These are phyloP conservation scores for Synanthedon vespiformis DNA, from an alignment of 2,888 invertebrate species.

Conservation along the genomic window DNA sequence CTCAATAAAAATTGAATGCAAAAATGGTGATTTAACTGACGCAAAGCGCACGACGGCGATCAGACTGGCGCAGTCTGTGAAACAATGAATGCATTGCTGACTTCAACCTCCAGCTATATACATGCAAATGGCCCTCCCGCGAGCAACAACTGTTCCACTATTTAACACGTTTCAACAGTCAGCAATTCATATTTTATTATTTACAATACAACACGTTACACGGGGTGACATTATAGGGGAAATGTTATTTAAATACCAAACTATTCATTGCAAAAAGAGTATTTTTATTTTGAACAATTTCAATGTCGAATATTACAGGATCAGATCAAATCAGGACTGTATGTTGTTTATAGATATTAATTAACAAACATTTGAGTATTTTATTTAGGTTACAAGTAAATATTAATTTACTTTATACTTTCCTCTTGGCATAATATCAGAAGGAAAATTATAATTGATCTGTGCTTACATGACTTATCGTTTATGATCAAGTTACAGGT, in stretches of 20 bases:
- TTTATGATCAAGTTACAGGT: too few relatives aligned
- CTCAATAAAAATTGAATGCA: too few relatives aligned
- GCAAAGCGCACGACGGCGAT: not conserved
- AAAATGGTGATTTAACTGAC: not conserved
- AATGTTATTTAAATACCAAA: not conserved
- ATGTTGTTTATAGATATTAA: too few relatives aligned
- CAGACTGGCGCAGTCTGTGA: not conserved
- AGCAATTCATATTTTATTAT: conserved; percentile 1
- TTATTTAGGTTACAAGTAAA: too few relatives aligned
- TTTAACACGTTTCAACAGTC: conserved; percentile 1
- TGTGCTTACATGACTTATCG: too few relatives aligned
- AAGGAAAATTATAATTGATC: too few relatives aligned
- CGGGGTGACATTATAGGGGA: not conserved
- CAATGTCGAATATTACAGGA: not conserved
- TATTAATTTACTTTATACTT: too few relatives aligned
- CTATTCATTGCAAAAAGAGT: not conserved
- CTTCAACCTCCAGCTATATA: conserved; percentile 1
- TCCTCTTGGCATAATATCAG: too few relatives aligned
- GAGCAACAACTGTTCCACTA: conserved; percentile 1
- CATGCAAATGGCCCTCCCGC: conserved; percentile 1
- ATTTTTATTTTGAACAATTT: not conserved
- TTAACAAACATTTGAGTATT: too few relatives aligned
- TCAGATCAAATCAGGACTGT: not conserved
- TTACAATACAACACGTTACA: not conserved
- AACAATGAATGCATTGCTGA: conserved; percentile 2